Base-by-base conservation (phyloP, 2,888 invertebrate species). In the Perithous albicinctus region DNA sequence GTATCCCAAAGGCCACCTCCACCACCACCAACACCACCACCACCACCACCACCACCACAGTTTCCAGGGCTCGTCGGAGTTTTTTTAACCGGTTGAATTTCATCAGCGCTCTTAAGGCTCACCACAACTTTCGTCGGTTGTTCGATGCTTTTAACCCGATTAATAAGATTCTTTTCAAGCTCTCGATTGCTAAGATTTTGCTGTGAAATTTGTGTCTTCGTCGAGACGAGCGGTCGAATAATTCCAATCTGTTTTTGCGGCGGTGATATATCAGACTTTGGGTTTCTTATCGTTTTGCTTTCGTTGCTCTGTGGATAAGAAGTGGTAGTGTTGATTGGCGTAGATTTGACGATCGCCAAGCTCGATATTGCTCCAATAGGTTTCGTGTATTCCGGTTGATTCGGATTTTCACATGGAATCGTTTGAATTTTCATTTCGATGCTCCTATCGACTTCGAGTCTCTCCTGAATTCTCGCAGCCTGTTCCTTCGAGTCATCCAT, bases 151-250 rank as follows among this genome's bases (percentile, higher is more conserved):
- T 95, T 96, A 79, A 94, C 94, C 84, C 94, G 94, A 92, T 96
- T 96, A 80, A 95, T 96, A 56, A 95, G 93, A 92, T 96, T 96
- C 91, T 96, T 96, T 89, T 95, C 95, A 72, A 95, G 94, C 91
- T 96, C 96, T 70, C 95, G 93, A 78, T 94, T 94, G 61, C 95
- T 95, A 72, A 95, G 92, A 81, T 92, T 91, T 82, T 91, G 92
- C 66, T 91, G 92, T 0, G 89, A 87, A 18, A 90, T 84, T 64
- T 93, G 92, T 0, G 90, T 90, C 80, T 93, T 93, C 1, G 93
- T 92, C 4, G 93, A 91, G 0, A 94, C 92, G 8, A 94, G 87
- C 1, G 94, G 94, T 81, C 93, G 89, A 72, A 94, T 94, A n/a
- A 94, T 93, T 10, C 94, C 94, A 70, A 94, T 93, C 87, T 94